Percentiles rank a stretch among this genome's conserved stretches.
Conservation (phyloP, 2,888 invertebrate species). For the Meliscaeva auricollis region DNA sequence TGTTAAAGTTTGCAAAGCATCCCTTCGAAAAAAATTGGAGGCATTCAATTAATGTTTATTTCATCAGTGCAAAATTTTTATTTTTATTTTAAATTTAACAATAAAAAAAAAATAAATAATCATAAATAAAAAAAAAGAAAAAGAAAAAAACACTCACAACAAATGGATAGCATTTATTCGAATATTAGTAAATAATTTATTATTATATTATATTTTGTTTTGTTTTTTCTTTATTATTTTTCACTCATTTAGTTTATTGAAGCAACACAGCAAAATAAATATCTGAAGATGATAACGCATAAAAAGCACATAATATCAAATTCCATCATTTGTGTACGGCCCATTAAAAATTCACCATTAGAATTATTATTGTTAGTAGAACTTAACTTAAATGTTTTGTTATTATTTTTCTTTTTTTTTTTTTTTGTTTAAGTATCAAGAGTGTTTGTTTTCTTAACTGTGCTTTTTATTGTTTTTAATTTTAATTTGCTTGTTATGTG, state of each 20-base stretch:
- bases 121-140: neutral
- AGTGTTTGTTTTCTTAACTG: neutral
- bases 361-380: constrained; percentile 73
- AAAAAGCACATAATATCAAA: constrained; percentile 81
- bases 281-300: constrained; percentile 73
- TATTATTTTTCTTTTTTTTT: constrained; percentile 10
- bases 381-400: constrained; percentile 54
- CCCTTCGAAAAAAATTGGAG: too few species aligned
- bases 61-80: neutral
- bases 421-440: neutral
- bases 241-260: constrained; percentile 73
- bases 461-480: neutral
- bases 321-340: constrained; percentile 85
- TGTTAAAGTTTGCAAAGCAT: too few species aligned
- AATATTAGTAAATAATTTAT: constrained; percentile 50
- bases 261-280: constrained; percentile 71
- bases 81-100: neutral
- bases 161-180: constrained; percentile 40
- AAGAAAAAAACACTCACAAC: neutral
- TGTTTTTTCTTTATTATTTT: constrained; percentile 68
- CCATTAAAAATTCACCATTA: constrained; percentile 80
- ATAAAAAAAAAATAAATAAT: neutral
- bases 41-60: neutral
- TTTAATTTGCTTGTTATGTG: constrained; percentile 2
- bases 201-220: constrained; percentile 63